Evolutionary conservation across 1,140 invertebrate genomes (phyloP), one percentile per base, ranked within the genome.

Genomic region (Cydia strobilella): DNA sequence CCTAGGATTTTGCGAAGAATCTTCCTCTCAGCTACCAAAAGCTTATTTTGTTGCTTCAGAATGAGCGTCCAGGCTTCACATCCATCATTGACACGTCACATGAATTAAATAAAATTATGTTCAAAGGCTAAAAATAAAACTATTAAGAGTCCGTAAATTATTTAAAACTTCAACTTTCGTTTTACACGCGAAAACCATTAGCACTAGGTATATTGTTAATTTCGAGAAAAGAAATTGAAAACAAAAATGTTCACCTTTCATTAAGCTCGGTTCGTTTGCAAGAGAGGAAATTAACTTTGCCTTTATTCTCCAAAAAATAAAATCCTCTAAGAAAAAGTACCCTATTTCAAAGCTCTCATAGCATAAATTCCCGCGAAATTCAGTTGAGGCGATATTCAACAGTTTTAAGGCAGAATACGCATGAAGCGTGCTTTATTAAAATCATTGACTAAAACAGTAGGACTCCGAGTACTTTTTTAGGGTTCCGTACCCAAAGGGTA

Each of bases 201-300:
- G 65, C 65, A 69, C 65, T 69, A n/a, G n/a, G n/a, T n/a, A n/a
- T n/a, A 69, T 69, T 69, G 35, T 69, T 69, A 69, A 69, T 69
- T 69, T 31, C 35, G 31, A 39, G 18, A 69, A 69, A 69, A 27
- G 27, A 69, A 39, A 39, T 18, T 35, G 65, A 42, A 69, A 69
- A 69, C 65, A 69, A 69, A 69, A 69, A 69, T 18, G 65, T 69
- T 69, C 65, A 69, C 65, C 35, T 69, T 69, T 69, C 65, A 69
- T 69, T 69, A 69, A 69, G 31, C 65, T 35, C 20, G 31, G 15
- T 69, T 69, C 65, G 31, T 69, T 65, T 69, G 27, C 27, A 42
- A 35, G 15, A 35, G 65, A 69, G 65, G 65, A 69, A 69, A 69
- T 69, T 69, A 69, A 69, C 65, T 69, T 69, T 69, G 65, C 42